Conservation (phyloP, 2,797 vertebrate species). For the Chelon auratus region DNA sequence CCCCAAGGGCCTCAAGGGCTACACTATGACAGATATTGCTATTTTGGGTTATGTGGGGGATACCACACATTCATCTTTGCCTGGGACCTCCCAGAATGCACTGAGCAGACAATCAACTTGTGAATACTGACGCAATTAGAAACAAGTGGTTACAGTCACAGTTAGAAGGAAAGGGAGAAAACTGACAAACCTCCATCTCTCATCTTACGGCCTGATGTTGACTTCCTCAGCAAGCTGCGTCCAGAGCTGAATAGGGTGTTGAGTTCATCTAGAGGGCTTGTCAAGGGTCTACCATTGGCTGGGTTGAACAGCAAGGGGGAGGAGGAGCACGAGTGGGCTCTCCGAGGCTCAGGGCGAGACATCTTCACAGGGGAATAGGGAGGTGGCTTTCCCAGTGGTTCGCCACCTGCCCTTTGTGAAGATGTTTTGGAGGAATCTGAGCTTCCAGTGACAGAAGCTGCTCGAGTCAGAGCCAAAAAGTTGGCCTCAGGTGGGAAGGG, state of each 20-base stretch:
- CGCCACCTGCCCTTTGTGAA: constrained; percentile 73
- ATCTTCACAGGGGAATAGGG: constrained; percentile 90
- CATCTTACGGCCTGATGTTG: constrained; percentile 91
- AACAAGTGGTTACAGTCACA: constrained; percentile 26
- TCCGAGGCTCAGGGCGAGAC: constrained; percentile 86
- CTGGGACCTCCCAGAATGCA: too few species aligned
- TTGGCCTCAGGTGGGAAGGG: constrained; percentile 88
- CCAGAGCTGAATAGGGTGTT: constrained; percentile 95
- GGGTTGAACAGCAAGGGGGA: constrained; percentile 90
- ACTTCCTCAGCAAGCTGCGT: constrained; percentile 91
- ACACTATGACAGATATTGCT: too few species aligned
- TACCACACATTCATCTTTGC: too few species aligned
- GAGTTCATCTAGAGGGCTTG: constrained; percentile 96
- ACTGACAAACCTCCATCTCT: constrained; percentile 87
- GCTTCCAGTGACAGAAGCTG: constrained; percentile 76
- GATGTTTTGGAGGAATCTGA: constrained; percentile 85
- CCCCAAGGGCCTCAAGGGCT: too few species aligned
- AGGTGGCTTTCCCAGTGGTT: constrained; percentile 80
- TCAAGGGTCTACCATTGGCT: constrained; percentile 88
- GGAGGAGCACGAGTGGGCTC: constrained; percentile 87
- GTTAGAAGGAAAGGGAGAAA: neutral
- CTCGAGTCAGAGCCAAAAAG: constrained; percentile 80
- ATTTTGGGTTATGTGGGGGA: too few species aligned
- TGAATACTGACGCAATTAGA: constrained; percentile 44
- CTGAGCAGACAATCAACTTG: neutral